Evolutionary conservation across 2,888 invertebrate genomes (phyloP).

Genomic region (Melanchra persicariae): DNA sequence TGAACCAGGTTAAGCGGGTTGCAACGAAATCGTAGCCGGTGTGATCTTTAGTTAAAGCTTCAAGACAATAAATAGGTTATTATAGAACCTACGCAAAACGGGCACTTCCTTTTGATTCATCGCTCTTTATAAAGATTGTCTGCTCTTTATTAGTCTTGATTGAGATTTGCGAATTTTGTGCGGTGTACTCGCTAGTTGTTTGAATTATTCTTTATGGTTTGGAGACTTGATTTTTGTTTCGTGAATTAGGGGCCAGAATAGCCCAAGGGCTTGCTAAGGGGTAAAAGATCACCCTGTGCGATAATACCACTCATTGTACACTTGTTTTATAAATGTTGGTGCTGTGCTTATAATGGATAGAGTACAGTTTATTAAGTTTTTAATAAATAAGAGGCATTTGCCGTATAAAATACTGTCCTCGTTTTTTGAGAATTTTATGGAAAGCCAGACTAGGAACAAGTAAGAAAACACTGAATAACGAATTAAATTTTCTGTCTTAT

Average conservation of each 20-base stretch:
- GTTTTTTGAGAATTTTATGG: neutral
- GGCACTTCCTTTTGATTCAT: constrained; percentile 67
- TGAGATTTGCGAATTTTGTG: constrained; percentile 59
- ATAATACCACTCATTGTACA: neutral
- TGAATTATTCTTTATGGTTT: constrained; percentile 7
- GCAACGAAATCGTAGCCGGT: constrained; percentile 54
- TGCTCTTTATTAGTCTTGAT: constrained; percentile 59
- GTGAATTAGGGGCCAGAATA: neutral
- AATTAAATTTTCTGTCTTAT: neutral
- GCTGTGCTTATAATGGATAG: too few relatives aligned
- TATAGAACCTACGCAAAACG: constrained; percentile 66
- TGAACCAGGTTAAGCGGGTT: constrained; percentile 57
- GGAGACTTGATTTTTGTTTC: neutral
- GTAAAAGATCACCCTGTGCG: neutral
- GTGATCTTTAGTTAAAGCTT: constrained; percentile 48
- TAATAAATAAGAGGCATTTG: neutral
- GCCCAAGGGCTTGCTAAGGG: neutral
- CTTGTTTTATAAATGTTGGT: too few relatives aligned
- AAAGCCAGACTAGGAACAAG: neutral
- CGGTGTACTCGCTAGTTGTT: constrained; percentile 5
- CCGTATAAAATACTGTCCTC: neutral
- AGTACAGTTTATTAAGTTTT: too few relatives aligned
- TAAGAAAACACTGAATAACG: neutral
- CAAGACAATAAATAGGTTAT: constrained; percentile 61
- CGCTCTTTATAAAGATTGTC: constrained; percentile 65